Evolutionary conservation across 2,113 vertebrate species (phyloP).

Genomic region (Larimichthys polyactis): DNA sequence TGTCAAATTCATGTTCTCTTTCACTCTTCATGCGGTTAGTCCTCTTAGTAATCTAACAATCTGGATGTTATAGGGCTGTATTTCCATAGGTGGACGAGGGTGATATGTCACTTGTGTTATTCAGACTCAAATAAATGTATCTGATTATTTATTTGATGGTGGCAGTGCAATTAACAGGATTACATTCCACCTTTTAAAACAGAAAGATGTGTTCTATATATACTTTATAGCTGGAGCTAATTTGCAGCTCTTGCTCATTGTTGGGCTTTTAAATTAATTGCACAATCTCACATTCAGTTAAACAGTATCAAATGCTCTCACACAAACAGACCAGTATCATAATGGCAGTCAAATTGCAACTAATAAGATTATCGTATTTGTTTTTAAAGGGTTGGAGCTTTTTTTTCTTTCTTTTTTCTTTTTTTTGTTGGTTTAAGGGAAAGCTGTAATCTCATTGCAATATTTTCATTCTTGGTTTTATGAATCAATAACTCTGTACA

Average conservation of each 20-base stretch:
- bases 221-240: slow-evolving; percentile 48
- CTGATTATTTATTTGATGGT: slow-evolving; percentile 31
- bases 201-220: slow-evolving; percentile 2
- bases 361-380: neutral
- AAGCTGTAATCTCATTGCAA: neutral
- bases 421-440: neutral
- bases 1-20: slow-evolving; percentile 70
- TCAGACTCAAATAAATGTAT: slow-evolving; percentile 43
- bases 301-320: slow-evolving; percentile 6
- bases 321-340: no score
- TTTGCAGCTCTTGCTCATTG: slow-evolving; percentile 11
- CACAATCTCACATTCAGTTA: slow-evolving; percentile 4
- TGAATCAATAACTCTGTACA: neutral
- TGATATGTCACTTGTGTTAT: neutral
- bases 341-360: neutral
- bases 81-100: slow-evolving; percentile 6
- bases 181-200: slow-evolving; percentile 56
- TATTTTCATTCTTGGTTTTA: neutral
- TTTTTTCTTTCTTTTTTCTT: neutral
- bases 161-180: slow-evolving; percentile 59
- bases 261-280: slow-evolving; percentile 65
- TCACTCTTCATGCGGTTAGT: slow-evolving; percentile 23
- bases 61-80: slow-evolving; percentile 19
- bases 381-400: neutral
- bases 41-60: slow-evolving; percentile 37